Base-by-base conservation (phyloP, 2,888 invertebrate species). In the Synanthedon vespiformis region DNA sequence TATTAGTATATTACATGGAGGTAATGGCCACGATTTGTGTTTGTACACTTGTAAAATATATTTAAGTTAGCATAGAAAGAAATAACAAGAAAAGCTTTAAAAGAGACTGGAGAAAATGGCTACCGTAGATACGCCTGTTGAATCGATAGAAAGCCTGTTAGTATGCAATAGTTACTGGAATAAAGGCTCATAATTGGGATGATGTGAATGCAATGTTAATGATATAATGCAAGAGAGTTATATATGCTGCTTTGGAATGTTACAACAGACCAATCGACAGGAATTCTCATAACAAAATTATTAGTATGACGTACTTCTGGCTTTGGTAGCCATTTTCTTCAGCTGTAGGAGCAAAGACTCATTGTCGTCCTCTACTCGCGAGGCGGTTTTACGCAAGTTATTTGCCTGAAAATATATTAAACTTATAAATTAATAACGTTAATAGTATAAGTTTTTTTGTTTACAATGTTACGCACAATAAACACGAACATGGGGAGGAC, bases 341-440 rank as follows among this genome's bases (percentile, higher is more conserved):
- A 98, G 91, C 91, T 97, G 97, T 89, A 95, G 91, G 85, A 95
- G 93, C 85, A 97, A 90, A 66, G 95, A 95, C 85, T 98, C 98
- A 90, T 98, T 98, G 90, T 98, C 98, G 81, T 97, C 96, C 88
- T 98, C 98, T 78, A 97, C 92, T 72, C 97, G 93, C 74, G 94
- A 92, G 74, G 96, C 91, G 89, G 95, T 95, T 90, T 94, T 95
- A 85, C 95, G 91, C 80, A 94, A 90, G 87, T 92, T 93, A 90
- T 94, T 92, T 77, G 92, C 94, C 94, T 94, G 92, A 79, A 92
- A 86, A 84, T 79, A 83, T 75, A 80, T 71, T 81, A 79, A 77
- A 80, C 75, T 61, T 56, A 49, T 55, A 63, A 63, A 65, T 69
- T 67, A 60, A 34, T 34, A 34, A 34, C 10, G 34, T 34, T 34